phyloP scores from a whole-genome alignment of 2,888 invertebrate species.

The Aplocera efformata region DNA sequence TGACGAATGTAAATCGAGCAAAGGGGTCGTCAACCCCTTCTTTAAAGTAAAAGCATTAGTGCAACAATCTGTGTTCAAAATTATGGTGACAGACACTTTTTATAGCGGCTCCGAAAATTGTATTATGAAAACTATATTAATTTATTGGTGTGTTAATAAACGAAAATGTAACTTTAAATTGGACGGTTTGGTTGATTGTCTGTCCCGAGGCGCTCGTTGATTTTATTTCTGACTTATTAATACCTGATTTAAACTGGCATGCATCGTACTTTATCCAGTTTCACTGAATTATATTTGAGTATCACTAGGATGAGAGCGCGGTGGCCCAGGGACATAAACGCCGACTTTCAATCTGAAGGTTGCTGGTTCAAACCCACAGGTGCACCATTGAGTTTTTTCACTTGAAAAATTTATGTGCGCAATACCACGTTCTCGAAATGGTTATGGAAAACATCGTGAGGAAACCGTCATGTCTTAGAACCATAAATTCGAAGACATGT shows the following conservation, averaged over 20 bases:
- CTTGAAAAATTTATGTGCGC: too few species aligned
- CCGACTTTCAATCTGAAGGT: too few species aligned
- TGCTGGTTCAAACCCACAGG: too few species aligned
- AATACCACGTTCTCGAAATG: too few species aligned
- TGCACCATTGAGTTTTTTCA: too few species aligned
- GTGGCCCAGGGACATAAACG: too few species aligned
- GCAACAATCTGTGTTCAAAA: slow-evolving; percentile 75
- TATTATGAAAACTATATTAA: slow-evolving; percentile 66
- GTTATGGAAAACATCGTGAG: too few species aligned
- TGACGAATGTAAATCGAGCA: slow-evolving; percentile 68
- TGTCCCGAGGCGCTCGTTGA: slow-evolving; percentile 13
- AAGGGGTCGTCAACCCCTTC: slow-evolving; percentile 67
- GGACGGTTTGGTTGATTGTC: slow-evolving; percentile 23
- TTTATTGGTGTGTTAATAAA: slow-evolving; percentile 66
- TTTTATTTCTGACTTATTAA: slow-evolving; percentile 15
- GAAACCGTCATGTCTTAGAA: too few species aligned
- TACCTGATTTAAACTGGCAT: background rate
- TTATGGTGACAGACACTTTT: slow-evolving; percentile 73
- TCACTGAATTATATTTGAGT: too few species aligned
- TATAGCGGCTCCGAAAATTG: slow-evolving; percentile 60
- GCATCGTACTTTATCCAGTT: too few species aligned
- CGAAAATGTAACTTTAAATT: slow-evolving; percentile 55
- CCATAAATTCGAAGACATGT: too few species aligned
- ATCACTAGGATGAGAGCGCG: too few species aligned
- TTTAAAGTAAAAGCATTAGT: slow-evolving; percentile 60